phyloP scores from a whole-genome alignment of 2,888 invertebrate genomes.

The Andrena camellia region DNA sequence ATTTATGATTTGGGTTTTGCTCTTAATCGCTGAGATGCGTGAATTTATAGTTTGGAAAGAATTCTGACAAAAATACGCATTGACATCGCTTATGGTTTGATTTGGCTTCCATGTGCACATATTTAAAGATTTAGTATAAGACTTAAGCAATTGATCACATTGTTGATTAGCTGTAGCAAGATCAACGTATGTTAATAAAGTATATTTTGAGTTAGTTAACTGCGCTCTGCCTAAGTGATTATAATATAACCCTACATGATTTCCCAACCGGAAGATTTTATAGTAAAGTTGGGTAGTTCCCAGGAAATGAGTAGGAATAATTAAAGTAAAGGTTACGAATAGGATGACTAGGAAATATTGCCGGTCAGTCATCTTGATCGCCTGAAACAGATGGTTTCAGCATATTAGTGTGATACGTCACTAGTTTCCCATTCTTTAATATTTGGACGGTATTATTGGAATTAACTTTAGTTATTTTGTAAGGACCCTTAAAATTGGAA shows the following conservation, averaged over 20 bases:
- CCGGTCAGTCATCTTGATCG: not conserved
- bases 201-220: conserved; percentile 20
- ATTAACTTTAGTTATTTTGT: conserved; percentile 33
- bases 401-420: conserved; percentile 30
- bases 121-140: not conserved
- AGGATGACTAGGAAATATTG: too few relatives aligned
- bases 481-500: conserved; percentile 22
- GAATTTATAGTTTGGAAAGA: conserved; percentile 7
- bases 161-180: not conserved
- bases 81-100: not conserved
- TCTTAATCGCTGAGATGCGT: not conserved
- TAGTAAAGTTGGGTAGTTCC: too few relatives aligned
- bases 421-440: conserved; percentile 8
- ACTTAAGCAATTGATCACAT: not conserved
- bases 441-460: conserved; percentile 21
- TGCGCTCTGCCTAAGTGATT: too few relatives aligned
- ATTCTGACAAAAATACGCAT: not conserved
- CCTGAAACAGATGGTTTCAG: conserved; percentile 40
- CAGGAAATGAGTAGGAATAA: not conserved
- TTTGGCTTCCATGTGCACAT: not conserved
- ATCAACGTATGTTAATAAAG: conserved; percentile 4
- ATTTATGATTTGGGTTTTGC: conserved; percentile 8
- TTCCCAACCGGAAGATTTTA: too few relatives aligned
- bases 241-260: too few relatives aligned
- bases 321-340: too few relatives aligned